These are phyloP conservation scores for Drosophila koepferae DNA, from an alignment of 2,888 invertebrate genomes.

Conservation along the genomic window DNA sequence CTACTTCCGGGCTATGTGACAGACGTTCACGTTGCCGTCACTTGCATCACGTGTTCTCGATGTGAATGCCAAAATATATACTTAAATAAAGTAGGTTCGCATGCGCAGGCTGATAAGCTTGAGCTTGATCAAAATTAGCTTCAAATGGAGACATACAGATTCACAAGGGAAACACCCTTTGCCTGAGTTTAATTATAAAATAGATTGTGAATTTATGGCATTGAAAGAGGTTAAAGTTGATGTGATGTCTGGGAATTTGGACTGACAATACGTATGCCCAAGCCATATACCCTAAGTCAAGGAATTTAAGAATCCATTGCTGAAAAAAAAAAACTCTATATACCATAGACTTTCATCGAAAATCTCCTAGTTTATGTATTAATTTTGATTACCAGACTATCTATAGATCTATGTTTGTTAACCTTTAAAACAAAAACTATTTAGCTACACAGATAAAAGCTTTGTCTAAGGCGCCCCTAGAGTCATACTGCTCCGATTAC, in stretches of 20 bases:
- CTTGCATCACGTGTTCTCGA: constrained; percentile 33
- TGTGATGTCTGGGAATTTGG: too few species aligned
- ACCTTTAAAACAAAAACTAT: not conserved
- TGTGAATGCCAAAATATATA: not conserved
- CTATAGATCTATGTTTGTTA: not conserved
- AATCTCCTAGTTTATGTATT: not conserved
- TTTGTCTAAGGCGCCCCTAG: not conserved
- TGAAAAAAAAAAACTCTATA: too few species aligned
- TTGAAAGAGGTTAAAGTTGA: not conserved
- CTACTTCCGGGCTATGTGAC: constrained; percentile 34
- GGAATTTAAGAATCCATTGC: not conserved
- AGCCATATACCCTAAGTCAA: not conserved
- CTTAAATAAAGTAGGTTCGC: constrained; percentile 3
- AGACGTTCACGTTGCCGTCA: constrained; percentile 26
- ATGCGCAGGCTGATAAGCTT: constrained; percentile 15
- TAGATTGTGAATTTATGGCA: not conserved
- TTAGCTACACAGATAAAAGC: too few species aligned
- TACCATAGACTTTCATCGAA: too few species aligned
- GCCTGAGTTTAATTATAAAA: not conserved
- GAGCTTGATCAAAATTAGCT: constrained; percentile 11
- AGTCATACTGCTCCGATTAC: not conserved
- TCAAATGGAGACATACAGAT: not conserved
- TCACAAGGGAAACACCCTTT: not conserved
- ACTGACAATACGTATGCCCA: too few species aligned
- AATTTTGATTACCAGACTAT: not conserved